Evolutionary conservation across 2,888 invertebrate species (phyloP).

Genomic region (Noctua janthe): DNA sequence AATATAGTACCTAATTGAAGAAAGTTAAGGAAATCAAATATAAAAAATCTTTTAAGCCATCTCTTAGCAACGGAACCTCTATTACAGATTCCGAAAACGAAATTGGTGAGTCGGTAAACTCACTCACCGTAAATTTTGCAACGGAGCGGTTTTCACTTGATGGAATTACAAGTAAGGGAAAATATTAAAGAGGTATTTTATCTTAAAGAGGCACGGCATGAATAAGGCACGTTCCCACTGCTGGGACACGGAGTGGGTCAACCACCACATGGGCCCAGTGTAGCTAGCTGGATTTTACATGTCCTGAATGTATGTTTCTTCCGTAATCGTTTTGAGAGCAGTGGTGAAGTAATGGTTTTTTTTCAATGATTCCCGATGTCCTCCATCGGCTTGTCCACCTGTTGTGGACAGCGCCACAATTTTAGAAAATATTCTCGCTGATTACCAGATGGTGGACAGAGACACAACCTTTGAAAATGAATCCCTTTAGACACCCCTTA

Average conservation of each 20-base stretch:
- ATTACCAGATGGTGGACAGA: too few relatives aligned
- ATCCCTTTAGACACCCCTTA: too few relatives aligned
- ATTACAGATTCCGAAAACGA: not conserved
- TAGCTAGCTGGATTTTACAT: not conserved
- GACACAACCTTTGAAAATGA: too few relatives aligned
- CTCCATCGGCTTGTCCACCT: too few relatives aligned
- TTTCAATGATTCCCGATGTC: too few relatives aligned
- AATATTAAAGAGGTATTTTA: not conserved
- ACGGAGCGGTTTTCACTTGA: not conserved
- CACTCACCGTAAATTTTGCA: constrained; percentile 6
- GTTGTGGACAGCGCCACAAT: too few relatives aligned
- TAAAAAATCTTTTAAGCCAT: not conserved
- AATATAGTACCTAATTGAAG: not conserved
- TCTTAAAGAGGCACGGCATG: not conserved
- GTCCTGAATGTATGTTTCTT: not conserved
- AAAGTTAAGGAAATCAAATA: not conserved
- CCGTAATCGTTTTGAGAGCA: not conserved
- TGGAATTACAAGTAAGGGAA: constrained; percentile 4
- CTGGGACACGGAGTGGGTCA: not conserved
- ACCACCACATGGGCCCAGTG: not conserved
- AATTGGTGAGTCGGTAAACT: not conserved
- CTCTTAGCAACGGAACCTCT: not conserved
- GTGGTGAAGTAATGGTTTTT: not conserved
- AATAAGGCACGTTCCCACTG: not conserved
- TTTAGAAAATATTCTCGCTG: too few relatives aligned